Conservation (phyloP, 2,113 vertebrate species). For the Tupaia tana region DNA sequence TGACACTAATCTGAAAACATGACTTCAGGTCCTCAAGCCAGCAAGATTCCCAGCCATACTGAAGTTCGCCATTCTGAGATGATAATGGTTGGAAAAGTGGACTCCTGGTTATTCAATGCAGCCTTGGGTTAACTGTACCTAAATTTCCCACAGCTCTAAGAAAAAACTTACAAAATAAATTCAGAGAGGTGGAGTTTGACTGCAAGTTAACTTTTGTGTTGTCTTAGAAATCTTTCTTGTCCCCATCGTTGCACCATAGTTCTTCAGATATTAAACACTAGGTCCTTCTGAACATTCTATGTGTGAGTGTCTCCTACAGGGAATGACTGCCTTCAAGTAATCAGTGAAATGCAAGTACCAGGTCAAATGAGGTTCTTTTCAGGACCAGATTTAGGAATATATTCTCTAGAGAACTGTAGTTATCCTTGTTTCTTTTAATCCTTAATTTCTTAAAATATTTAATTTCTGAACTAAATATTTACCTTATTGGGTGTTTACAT, state of each 20-base stretch:
- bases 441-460: slow-evolving; percentile 18
- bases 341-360: not conserved
- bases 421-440: not conserved
- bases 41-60: not conserved
- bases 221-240: not conserved
- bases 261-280: not conserved
- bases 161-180: slow-evolving; percentile 30
- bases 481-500: not conserved
- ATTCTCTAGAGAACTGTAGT: not conserved
- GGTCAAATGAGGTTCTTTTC: not conserved
- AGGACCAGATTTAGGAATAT: not conserved
- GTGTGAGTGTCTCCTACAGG: not conserved
- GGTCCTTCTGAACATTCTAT: not conserved
- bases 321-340: not conserved
- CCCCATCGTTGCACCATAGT: not conserved
- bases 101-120: not conserved
- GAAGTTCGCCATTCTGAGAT: not conserved
- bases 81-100: slow-evolving; percentile 22
- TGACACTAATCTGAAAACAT: slow-evolving; percentile 25
- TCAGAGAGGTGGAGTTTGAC: not conserved
- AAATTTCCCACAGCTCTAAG: slow-evolving; percentile 24
- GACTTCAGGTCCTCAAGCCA: not conserved
- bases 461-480: slow-evolving; percentile 16
- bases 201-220: not conserved
- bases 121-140: not conserved